Base-by-base conservation (phyloP, 2,113 vertebrate species). In the Miniopterus natalensis region DNA sequence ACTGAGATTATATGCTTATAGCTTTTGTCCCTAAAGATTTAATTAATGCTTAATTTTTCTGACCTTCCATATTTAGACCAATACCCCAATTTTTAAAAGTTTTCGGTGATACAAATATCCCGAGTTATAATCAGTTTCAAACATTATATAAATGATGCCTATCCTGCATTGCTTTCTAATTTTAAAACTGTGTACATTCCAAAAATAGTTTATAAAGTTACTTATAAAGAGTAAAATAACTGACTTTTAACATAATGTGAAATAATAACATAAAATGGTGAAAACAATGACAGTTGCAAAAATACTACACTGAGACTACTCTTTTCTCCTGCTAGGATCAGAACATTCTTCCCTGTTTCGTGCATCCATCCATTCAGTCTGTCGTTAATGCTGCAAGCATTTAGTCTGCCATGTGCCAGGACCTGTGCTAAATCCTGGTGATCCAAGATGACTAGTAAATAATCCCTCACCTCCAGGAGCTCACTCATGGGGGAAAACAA, bases 131-230 rank as follows among this genome's bases (percentile, higher is more conserved):
- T 85, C 18, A 74, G 9, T 74, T 91, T 96, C 15, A 51, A 91
- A 80, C 25, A 25, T 42, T n/a, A 18, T 70, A 63, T 25, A 84
- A 84, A 65, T 92, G 86, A 93, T 53, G 11, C 23, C 29, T 79
- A 0, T 31, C n/a, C n/a, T 71, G 0, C 49, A 14, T 49, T 90
- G 47, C 42, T 92, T 93, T 95, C 23, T 89, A 17, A 61, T 21
- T 88, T 95, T 42, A 96, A 95, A 96, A 73, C 8, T 14, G 14
- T 14, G 14, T 73, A 10, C 15, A 55, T 77, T 88, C 89, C n/a
- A 77, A 84, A 94, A 87, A 73, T 40, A 78, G 79, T 49, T 78
- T 77, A 61, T 88, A 88, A 45, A 74, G 13, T 85, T 73, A 80
- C 27, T 68, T 79, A 74, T 25, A 74, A 59, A 57, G 27, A 75